Conservation (phyloP, 1,140 invertebrate genomes). For the Metopolophium dirhodum region DNA sequence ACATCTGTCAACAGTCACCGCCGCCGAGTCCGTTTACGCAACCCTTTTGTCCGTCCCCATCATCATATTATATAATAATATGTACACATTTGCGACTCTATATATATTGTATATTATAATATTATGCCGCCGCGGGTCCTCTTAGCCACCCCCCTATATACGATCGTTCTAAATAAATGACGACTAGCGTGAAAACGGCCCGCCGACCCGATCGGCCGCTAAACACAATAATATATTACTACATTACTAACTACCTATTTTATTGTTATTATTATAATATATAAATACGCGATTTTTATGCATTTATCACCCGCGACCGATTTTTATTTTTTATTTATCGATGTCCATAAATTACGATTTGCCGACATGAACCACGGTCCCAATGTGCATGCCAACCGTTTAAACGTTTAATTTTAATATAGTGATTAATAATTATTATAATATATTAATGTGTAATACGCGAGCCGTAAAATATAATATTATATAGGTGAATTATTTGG, state of each 20-base stretch:
- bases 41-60: constrained; percentile 27
- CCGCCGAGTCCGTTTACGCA: background rate
- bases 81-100: background rate
- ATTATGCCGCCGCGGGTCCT: background rate
- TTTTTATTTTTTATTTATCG: constrained; percentile 17
- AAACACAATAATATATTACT: background rate
- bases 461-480: background rate
- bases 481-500: background rate
- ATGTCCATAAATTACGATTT: constrained; percentile 1
- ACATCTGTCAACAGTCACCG: constrained; percentile 38
- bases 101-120: background rate
- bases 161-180: background rate
- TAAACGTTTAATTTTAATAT: background rate
- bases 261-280: background rate
- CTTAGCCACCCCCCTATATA: background rate
- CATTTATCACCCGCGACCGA: background rate
- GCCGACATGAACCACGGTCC: background rate
- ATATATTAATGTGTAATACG: no score
- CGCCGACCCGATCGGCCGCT: background rate
- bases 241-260: background rate
- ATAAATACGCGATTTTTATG: constrained; percentile 16
- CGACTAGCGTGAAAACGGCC: background rate
- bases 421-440: no score
- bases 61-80: background rate
- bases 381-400: background rate